phyloP scores from a whole-genome alignment of 1,140 invertebrate genomes.

The Alviniconcha marisindica region DNA sequence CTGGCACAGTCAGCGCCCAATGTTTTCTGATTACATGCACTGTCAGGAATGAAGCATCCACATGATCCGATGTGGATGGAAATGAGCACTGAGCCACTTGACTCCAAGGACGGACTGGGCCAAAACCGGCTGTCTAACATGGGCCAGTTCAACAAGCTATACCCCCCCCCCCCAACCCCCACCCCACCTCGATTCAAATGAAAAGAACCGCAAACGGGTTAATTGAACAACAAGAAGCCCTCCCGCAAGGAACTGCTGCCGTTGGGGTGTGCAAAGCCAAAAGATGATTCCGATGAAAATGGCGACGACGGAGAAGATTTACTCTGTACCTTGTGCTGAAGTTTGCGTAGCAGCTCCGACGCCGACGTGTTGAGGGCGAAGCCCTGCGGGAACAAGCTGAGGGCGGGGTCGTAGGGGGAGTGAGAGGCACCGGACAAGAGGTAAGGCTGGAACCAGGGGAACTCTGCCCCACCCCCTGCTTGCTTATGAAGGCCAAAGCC shows the following conservation, averaged over 20 bases:
- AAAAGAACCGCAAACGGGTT: neutral
- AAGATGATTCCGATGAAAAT: constrained; percentile 40
- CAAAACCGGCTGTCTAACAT: neutral
- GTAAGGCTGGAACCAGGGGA: constrained; percentile 63
- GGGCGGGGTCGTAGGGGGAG: constrained; percentile 50
- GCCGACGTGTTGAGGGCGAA: constrained; percentile 72
- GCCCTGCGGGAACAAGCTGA: constrained; percentile 58
- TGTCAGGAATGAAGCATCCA: too few species aligned
- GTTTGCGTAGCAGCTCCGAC: constrained; percentile 73
- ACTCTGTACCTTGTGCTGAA: constrained; percentile 74
- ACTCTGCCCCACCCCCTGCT: constrained; percentile 31
- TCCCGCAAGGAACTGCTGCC: constrained; percentile 41
- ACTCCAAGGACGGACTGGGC: neutral
- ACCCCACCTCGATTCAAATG: too few species aligned
- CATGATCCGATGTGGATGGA: too few species aligned
- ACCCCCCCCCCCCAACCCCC: too few species aligned
- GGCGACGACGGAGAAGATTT: constrained; percentile 49
- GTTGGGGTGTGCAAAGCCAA: constrained; percentile 38
- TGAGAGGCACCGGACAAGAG: constrained; percentile 32
- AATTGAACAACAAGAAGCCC: constrained; percentile 48
- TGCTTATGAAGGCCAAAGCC: constrained; percentile 41
- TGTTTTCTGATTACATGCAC: too few species aligned
- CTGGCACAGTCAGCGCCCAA: too few species aligned
- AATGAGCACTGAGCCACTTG: neutral
- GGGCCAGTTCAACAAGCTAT: neutral